Evolutionary conservation across 2,888 invertebrate genomes (phyloP).

Genomic region (Willowsia nigromaculata): DNA sequence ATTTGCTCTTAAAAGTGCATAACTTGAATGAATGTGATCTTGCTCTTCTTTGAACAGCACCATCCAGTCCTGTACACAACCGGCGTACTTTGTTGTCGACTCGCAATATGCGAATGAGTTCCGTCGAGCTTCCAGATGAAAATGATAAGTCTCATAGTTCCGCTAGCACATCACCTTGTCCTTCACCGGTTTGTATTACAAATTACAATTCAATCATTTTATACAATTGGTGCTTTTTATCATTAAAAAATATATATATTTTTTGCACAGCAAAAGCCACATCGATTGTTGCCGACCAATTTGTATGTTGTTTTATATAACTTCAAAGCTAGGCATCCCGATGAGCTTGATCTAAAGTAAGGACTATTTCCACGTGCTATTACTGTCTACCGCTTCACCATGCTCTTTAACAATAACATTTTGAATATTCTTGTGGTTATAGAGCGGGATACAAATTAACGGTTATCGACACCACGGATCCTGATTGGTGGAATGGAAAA

Average conservation of each 20-base stretch:
- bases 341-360: conserved; percentile 94
- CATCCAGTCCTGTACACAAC: conserved; percentile 95
- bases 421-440: no score
- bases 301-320: conserved; percentile 96
- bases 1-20: background rate
- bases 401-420: no score
- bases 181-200: conserved; percentile 87
- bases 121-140: conserved; percentile 94
- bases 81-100: conserved; percentile 88
- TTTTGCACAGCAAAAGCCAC: conserved; percentile 86
- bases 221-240: background rate
- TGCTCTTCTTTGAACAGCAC: conserved; percentile 83
- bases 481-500: conserved; percentile 99
- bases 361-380: conserved; percentile 72
- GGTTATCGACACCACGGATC: conserved; percentile 95
- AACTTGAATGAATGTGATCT: background rate
- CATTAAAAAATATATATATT: background rate
- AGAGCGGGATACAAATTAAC: conserved; percentile 93
- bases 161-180: conserved; percentile 95
- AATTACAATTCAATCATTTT: no score
- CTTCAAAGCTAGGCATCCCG: conserved; percentile 95
- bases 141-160: conserved; percentile 94
- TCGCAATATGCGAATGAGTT: conserved; percentile 93
- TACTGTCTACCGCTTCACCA: no score
- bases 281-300: conserved; percentile 92